These are phyloP conservation scores for Archocentrus centrarchus DNA, from an alignment of 2,113 vertebrate species.

Conservation along the genomic window DNA sequence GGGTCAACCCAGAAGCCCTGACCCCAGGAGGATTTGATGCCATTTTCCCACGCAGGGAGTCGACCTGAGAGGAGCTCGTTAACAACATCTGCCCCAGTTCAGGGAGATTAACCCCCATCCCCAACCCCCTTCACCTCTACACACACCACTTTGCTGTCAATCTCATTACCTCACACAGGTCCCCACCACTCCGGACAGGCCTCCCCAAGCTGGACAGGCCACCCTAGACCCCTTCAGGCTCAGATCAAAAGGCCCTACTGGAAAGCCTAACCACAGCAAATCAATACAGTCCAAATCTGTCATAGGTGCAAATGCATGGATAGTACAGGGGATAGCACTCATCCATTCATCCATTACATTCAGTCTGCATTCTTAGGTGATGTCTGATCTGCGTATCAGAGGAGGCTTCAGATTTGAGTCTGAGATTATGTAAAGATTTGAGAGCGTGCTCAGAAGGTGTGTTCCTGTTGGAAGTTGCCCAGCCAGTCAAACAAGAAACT, in stretches of 20 bases:
- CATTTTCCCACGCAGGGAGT: slow-evolving; percentile 85
- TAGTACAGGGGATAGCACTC: neutral
- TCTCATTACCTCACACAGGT: slow-evolving; percentile 69
- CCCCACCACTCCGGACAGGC: slow-evolving; percentile 66
- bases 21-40: slow-evolving; percentile 85
- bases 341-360: slow-evolving; percentile 28
- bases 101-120: slow-evolving; percentile 81
- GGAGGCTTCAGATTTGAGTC: slow-evolving; percentile 56
- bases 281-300: slow-evolving; percentile 45
- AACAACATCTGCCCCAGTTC: slow-evolving; percentile 87
- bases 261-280: slow-evolving; percentile 60
- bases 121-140: slow-evolving; percentile 68
- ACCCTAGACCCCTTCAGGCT: slow-evolving; percentile 37
- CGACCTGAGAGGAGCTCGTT: slow-evolving; percentile 85
- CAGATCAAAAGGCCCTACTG: slow-evolving; percentile 29
- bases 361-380: slow-evolving; percentile 30
- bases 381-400: slow-evolving; percentile 23
- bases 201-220: slow-evolving; percentile 50
- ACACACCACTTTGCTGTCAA: slow-evolving; percentile 72
- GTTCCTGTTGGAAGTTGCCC: slow-evolving; percentile 55
- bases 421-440: slow-evolving; percentile 32
- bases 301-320: slow-evolving; percentile 23
- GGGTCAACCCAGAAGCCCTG: slow-evolving; percentile 82
- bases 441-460: slow-evolving; percentile 59
- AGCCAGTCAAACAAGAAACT: slow-evolving; percentile 68